Evolutionary conservation across 2,797 vertebrate species (phyloP), one percentile per base, ranked within the genome.

Genomic region (Enteromius paludinosus): DNA sequence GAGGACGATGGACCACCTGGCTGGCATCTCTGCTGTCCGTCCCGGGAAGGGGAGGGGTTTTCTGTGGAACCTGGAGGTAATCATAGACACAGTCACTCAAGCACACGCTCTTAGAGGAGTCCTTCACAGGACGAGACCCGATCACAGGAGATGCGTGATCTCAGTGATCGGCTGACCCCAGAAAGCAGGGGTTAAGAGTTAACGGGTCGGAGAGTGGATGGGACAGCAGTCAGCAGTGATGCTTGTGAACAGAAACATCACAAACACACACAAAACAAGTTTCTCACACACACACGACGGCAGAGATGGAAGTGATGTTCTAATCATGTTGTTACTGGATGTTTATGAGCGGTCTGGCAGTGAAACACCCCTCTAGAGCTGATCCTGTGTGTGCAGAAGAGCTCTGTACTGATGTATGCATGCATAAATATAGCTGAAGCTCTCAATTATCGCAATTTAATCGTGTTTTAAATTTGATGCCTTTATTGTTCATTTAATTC

Each of bases 31-130:
- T 91, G 92, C 91, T 89, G 93, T 93, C 95, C 85, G 88, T 93
- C 93, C 94, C 95, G 80, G 92, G 86, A 92, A 90, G 93, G 87
- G 92, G 90, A 91, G 89, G 86, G 85, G 89, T 91, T 91, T 88
- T 96, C 95, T 96, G 95, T 86, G 91, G 86, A 94, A 94, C 90
- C 94, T 89, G 94, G 84, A 94, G 93, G 93, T 94, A 96, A 95
- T 93, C 93, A 90, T 89, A 94, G 93, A 93, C 94, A 90, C 89
- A 86, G 91, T 96, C 94, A 96, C 92, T 88, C 93, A 91, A 38
- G 56, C 41, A 68, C 64, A 49, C 28, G 12, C 56, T 35, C 49
- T 33, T 54, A 10, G 72, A 49, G 25, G 56, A 54, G 20, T 52
- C 59, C 14, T 30, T 62, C 23, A 61, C 2, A 5, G 59, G 25